phyloP scores from a whole-genome alignment of 2,888 invertebrate genomes.

The Lissocephala sabroskyi region DNA sequence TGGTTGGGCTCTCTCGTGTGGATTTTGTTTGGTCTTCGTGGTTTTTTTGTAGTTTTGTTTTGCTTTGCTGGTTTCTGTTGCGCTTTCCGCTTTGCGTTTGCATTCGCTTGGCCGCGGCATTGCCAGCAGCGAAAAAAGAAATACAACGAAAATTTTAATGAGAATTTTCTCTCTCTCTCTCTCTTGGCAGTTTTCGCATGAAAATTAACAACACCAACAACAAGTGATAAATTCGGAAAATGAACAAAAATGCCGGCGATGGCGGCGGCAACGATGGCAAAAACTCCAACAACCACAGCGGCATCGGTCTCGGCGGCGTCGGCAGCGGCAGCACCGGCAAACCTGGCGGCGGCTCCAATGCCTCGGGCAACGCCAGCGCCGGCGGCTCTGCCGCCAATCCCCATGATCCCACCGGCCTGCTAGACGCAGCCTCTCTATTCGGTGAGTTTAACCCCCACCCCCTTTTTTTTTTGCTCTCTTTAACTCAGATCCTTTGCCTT shows the following conservation, averaged over 20 bases:
- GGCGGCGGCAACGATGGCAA: slow-evolving; percentile 70
- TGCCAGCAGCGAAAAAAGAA: no score
- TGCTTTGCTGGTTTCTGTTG: slow-evolving; percentile 48
- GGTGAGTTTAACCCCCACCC: slow-evolving; percentile 71
- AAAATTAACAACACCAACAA: no score
- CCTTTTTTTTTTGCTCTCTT: neutral
- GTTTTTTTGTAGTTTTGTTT: slow-evolving; percentile 54
- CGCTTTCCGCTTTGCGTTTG: slow-evolving; percentile 30
- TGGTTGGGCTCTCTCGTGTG: slow-evolving; percentile 10
- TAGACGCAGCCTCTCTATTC: slow-evolving; percentile 86
- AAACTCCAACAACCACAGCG: slow-evolving; percentile 70
- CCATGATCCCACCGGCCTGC: slow-evolving; percentile 79
- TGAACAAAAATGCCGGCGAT: slow-evolving; percentile 88
- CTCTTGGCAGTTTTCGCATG: no score
- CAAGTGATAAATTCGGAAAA: slow-evolving; percentile 61
- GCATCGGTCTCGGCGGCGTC: slow-evolving; percentile 69
- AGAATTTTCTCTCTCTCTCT: no score
- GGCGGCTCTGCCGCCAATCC: slow-evolving; percentile 59
- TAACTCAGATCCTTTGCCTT: neutral
- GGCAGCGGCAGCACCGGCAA: no score
- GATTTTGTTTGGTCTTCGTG: slow-evolving; percentile 21
- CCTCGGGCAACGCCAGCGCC: no score
- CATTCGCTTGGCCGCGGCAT: slow-evolving; percentile 34
- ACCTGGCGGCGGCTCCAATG: slow-evolving; percentile 72
- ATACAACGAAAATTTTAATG: no score